These are phyloP conservation scores for Vipera latastei DNA, from an alignment of 2,797 vertebrate genomes.

Conservation along the genomic window DNA sequence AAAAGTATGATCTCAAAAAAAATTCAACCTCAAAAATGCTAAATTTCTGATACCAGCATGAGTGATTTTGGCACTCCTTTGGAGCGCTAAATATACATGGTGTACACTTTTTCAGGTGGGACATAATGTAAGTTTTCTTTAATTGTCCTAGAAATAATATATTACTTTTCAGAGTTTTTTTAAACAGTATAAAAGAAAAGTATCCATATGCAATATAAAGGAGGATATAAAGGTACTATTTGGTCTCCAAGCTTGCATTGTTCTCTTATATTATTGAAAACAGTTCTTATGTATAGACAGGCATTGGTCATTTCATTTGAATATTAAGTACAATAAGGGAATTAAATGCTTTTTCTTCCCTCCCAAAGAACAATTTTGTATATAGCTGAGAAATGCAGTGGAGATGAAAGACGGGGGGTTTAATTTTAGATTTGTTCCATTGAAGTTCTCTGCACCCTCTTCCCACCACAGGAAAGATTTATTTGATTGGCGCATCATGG, in stretches of 20 bases:
- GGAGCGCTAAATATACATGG: neutral
- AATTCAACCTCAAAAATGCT: neutral
- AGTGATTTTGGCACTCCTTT: neutral
- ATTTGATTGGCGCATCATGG: neutral
- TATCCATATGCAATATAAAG: neutral
- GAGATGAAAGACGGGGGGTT: neutral
- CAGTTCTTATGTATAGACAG: neutral
- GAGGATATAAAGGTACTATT: neutral
- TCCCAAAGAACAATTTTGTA: neutral
- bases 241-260: neutral
- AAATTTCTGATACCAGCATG: neutral
- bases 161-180: neutral
- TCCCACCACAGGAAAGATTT: neutral
- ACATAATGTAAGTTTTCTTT: neutral
- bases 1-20: neutral
- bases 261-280: neutral
- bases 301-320: neutral
- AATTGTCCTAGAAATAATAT: neutral
- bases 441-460: neutral
- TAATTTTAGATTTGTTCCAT: neutral
- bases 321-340: neutral
- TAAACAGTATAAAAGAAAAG: neutral
- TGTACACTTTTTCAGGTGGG: neutral
- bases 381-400: neutral
- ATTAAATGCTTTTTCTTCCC: neutral